These are phyloP conservation scores for Osmerus eperlanus DNA, from an alignment of 2,113 vertebrate species.

Conservation along the genomic window DNA sequence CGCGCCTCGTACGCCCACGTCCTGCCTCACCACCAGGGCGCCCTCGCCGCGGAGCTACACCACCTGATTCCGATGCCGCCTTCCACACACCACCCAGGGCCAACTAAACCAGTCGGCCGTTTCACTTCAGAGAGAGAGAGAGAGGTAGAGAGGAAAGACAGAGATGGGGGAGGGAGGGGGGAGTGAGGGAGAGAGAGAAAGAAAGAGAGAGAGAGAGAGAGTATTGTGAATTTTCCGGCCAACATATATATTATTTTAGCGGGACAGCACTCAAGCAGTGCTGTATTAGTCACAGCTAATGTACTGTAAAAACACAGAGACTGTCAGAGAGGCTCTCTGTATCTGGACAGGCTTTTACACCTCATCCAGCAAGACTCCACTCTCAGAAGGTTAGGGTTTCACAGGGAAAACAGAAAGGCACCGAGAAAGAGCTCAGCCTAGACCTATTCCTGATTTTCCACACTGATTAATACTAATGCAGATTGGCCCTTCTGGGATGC, in stretches of 20 bases:
- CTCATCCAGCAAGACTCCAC: conserved; percentile 56
- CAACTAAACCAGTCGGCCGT: background rate
- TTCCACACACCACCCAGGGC: background rate
- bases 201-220: background rate
- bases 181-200: too few species aligned
- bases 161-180: too few species aligned
- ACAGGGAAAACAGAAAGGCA: conserved; percentile 23
- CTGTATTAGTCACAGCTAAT: conserved; percentile 65
- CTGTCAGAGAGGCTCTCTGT: conserved; percentile 62
- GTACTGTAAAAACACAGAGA: conserved; percentile 57
- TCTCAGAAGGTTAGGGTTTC: conserved; percentile 42
- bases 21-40: conserved; percentile 37
- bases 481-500: conserved; percentile 62
- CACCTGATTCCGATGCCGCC: background rate
- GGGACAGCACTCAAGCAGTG: conserved; percentile 50
- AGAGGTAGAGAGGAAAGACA: background rate
- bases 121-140: conserved; percentile 26
- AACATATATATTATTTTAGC: conserved; percentile 65
- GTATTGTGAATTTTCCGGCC: conserved; percentile 36
- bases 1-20: background rate
- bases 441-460: conserved; percentile 61
- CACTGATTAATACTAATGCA: conserved; percentile 59
- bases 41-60: conserved; percentile 34
- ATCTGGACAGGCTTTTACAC: conserved; percentile 58
- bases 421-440: conserved; percentile 41